These are phyloP conservation scores for Zaprionus capensis DNA, from an alignment of 1,140 invertebrate genomes.

Conservation along the genomic window DNA sequence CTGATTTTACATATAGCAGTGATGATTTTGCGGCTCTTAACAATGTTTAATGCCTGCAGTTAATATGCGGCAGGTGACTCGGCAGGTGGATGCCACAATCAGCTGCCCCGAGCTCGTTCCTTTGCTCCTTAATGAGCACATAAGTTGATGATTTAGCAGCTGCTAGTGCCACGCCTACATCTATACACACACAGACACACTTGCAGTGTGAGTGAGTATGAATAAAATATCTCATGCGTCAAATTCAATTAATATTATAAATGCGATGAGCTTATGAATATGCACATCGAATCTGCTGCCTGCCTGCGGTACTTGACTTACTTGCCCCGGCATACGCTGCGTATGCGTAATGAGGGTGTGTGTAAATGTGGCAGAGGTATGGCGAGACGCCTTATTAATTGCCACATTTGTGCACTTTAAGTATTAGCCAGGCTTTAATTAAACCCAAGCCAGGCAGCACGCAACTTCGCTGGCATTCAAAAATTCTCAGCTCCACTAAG, in stretches of 20 bases:
- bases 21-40: conserved; percentile 60
- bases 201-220: conserved; percentile 43
- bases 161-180: background rate
- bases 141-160: conserved; percentile 54
- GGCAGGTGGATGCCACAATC: conserved; percentile 40
- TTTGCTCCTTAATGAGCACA: conserved; percentile 58
- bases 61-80: conserved; percentile 81
- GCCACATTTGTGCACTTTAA: conserved; percentile 65
- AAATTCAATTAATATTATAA: conserved; percentile 83
- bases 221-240: conserved; percentile 78
- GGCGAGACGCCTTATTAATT: conserved; percentile 64
- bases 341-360: conserved; percentile 50
- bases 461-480: conserved; percentile 47
- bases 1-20: conserved; percentile 25
- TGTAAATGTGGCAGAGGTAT: background rate
- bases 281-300: conserved; percentile 42
- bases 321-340: conserved; percentile 46
- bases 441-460: conserved; percentile 36
- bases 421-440: conserved; percentile 54
- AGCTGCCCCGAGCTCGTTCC: background rate
- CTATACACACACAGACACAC: background rate
- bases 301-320: conserved; percentile 58
- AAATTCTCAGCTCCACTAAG: conserved; percentile 57
- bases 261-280: conserved; percentile 70
- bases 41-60: conserved; percentile 73